A percentile compares a stretch with the other conserved stretches of the same genome.
phyloP scores from a whole-genome alignment of 2,113 vertebrate genomes.

The Tiliqua scincoides region DNA sequence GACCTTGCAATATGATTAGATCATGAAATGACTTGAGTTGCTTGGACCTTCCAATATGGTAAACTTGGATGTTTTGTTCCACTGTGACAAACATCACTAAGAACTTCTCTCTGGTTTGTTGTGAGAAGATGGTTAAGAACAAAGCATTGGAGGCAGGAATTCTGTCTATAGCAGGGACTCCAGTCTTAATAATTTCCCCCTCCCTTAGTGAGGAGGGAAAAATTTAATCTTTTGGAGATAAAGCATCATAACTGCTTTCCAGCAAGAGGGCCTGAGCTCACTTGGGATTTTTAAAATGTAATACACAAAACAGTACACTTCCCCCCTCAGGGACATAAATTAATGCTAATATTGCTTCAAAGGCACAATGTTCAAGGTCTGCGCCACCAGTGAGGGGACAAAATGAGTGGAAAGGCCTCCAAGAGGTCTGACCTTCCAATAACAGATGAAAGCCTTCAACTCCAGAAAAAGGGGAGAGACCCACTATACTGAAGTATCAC shows the following conservation, averaged over 20 bases:
- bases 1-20: conserved; percentile 30
- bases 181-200: neutral
- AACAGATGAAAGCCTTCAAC: neutral
- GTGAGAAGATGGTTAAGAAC: conserved; percentile 7
- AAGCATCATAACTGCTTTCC: neutral
- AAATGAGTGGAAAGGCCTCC: neutral
- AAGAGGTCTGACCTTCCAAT: neutral
- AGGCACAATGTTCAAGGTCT: neutral
- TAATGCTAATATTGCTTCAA: neutral
- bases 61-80: neutral
- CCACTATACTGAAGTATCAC: neutral
- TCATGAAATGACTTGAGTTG: conserved; percentile 12
- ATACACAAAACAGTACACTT: neutral
- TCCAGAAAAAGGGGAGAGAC: neutral
- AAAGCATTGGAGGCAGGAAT: neutral
- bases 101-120: neutral
- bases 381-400: neutral
- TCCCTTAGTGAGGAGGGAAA: neutral
- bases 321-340: neutral
- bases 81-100: neutral
- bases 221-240: neutral
- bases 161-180: neutral
- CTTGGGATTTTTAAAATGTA: neutral
- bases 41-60: neutral
- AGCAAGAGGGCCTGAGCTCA: neutral